These are phyloP conservation scores for rat (Rattus norvegicus) DNA, from an alignment of 2,113 vertebrate species.

Conservation along the genomic window DNA sequence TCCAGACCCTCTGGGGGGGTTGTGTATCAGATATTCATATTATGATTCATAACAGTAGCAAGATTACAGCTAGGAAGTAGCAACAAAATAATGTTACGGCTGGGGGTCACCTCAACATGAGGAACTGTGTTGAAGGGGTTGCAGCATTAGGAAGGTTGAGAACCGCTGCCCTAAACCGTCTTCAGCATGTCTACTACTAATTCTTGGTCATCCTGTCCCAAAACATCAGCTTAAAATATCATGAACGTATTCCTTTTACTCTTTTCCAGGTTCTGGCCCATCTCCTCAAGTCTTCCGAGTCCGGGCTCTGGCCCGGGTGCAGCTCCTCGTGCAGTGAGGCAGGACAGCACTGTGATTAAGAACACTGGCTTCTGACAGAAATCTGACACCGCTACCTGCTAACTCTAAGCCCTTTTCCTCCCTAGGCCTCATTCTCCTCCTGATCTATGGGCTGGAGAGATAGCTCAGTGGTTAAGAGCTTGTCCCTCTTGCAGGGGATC, in stretches of 20 bases:
- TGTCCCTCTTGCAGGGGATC: neutral
- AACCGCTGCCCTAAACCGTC: neutral
- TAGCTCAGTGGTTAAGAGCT: neutral
- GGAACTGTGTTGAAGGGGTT: neutral
- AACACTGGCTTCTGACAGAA: neutral
- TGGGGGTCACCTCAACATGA: neutral
- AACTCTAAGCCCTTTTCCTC: neutral
- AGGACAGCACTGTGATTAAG: neutral
- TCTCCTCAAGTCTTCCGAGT: neutral
- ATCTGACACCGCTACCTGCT: neutral
- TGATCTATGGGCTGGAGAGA: neutral
- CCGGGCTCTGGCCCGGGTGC: neutral
- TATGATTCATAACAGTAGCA: neutral
- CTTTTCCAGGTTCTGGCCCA: neutral
- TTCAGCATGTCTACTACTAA: neutral
- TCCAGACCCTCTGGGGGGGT: neutral
- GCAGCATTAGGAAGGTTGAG: neutral
- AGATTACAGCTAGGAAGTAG: neutral
- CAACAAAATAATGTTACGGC: neutral
- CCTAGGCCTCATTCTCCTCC: neutral
- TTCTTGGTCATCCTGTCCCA: neutral
- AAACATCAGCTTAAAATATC: slow-evolving; percentile 13
- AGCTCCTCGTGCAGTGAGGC: neutral
- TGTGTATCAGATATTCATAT: neutral
- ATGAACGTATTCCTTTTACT: neutral